These are phyloP conservation scores for Drosophila quadrilineata DNA, from an alignment of 1,140 invertebrate genomes.

Conservation along the genomic window DNA sequence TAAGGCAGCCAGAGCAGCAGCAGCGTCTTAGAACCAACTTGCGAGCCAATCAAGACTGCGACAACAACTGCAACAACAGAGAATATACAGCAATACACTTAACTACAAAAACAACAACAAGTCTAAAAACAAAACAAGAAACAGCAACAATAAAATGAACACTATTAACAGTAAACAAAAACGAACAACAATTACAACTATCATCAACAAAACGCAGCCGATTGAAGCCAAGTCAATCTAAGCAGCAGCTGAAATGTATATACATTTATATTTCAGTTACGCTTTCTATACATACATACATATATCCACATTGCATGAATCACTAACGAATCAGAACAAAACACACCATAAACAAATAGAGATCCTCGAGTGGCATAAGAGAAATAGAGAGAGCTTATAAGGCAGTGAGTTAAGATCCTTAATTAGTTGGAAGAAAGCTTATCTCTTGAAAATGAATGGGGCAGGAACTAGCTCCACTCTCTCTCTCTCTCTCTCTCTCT, in stretches of 20 bases:
- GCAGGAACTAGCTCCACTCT: too few species aligned
- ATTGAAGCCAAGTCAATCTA: neutral
- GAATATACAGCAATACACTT: slow-evolving; percentile 45
- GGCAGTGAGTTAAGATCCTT: too few species aligned
- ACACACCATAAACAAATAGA: too few species aligned
- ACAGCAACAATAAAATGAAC: slow-evolving; percentile 26
- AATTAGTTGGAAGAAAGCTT: too few species aligned
- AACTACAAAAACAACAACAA: slow-evolving; percentile 27
- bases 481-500: too few species aligned
- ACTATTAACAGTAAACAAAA: slow-evolving; percentile 43
- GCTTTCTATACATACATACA: neutral
- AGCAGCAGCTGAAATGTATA: neutral
- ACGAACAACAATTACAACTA: slow-evolving; percentile 44
- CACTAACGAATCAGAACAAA: neutral
- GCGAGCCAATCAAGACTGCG: neutral
- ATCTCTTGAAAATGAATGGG: too few species aligned
- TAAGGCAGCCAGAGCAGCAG: slow-evolving; percentile 6
- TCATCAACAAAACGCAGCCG: neutral
- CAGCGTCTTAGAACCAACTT: slow-evolving; percentile 11
- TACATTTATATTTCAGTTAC: too few species aligned
- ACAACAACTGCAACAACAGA: slow-evolving; percentile 39
- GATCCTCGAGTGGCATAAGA: too few species aligned
- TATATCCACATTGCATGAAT: too few species aligned
- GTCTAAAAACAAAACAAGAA: slow-evolving; percentile 5
- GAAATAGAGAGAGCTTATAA: too few species aligned